Evolutionary conservation across 2,113 vertebrate genomes (phyloP), one percentile per base, ranked within the genome.

Genomic region (Motacilla tschutschensis): DNA sequence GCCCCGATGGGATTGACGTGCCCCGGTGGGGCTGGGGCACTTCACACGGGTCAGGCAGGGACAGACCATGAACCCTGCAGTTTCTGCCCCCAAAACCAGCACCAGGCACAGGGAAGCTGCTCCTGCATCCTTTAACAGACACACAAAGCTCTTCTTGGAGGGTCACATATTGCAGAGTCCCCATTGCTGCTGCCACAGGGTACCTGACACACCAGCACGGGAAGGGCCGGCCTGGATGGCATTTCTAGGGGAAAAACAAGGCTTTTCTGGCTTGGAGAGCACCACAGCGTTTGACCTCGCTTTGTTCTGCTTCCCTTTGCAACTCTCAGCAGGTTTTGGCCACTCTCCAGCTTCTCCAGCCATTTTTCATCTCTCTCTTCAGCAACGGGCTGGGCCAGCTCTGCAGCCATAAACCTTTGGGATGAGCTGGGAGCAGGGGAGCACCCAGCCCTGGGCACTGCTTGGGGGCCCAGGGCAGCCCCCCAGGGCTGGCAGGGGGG

Each of bases 11-110:
- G 62, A 58, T 11, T 0, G 0, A 8, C 5, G 43, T 9, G 2
- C 40, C 14, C 24, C 33, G 2, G 12, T 1, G 19, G 65, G 13
- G n/a, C 41, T 8, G 6, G 50, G 25, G 35, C 44, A 9, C 6
- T 12, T 8, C 69, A 26, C 74, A 4, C 0, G 0, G 14, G 3
- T 12, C 40, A 10, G 18, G 24, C 6, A 1, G 31, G 64, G 38
- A 12, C 25, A 33, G 12, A 4, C 2, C 1, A 2, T 0, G 10
- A 0, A 6, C 28, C 50, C 64, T 4, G 0, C 4, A 1, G 35
- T 4, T 24, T n/a, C 59, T 17, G 11, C 2, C 62, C 47, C 51
- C 7, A 4, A 19, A 51, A 10, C 5, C 57, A 3, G 38, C 3
- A 3, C 24, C 35, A 5, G 16, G 41, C 35, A 6, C 1, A 1